A percentile compares a stretch with the other conserved stretches of the same genome.
Evolutionary conservation across 2,797 vertebrate species (phyloP).

Genomic region (Coreius guichenoti): DNA sequence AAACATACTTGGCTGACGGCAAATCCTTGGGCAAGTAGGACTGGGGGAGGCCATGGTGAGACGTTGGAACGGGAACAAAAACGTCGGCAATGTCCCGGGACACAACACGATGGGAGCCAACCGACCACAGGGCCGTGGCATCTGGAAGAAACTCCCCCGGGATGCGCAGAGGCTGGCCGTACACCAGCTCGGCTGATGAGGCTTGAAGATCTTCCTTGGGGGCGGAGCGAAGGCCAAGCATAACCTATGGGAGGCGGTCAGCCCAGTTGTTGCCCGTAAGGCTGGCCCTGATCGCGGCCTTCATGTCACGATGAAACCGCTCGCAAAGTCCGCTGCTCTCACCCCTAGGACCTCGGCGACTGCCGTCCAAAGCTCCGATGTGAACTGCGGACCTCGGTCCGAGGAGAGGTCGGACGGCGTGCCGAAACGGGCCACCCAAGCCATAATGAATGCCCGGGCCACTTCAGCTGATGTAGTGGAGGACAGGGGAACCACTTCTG

Average conservation of each 20-base stretch:
- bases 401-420: constrained; percentile 37
- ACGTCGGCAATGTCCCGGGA: neutral
- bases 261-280: constrained; percentile 24
- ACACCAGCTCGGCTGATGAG: neutral
- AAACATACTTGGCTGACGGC: neutral
- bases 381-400: constrained; percentile 30
- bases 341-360: no score
- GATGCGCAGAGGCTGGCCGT: constrained; percentile 6
- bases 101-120: neutral
- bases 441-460: neutral
- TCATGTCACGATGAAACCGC: constrained; percentile 21
- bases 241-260: constrained; percentile 38
- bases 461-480: neutral
- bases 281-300: constrained; percentile 21
- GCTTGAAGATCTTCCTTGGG: constrained; percentile 35
- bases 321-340: constrained; percentile 8
- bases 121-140: constrained; percentile 7
- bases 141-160: constrained; percentile 25
- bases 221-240: constrained; percentile 17
- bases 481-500: neutral
- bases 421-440: constrained; percentile 25
- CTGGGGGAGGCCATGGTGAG: constrained; percentile 1
- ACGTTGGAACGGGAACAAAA: neutral
- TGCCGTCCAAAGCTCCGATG: neutral
- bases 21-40: no score